Evolutionary conservation across 53 echinoderm and acorn worm genomes (phyloP), one percentile per base, ranked within the genome.

Genomic region (Luidia sarsii): DNA sequence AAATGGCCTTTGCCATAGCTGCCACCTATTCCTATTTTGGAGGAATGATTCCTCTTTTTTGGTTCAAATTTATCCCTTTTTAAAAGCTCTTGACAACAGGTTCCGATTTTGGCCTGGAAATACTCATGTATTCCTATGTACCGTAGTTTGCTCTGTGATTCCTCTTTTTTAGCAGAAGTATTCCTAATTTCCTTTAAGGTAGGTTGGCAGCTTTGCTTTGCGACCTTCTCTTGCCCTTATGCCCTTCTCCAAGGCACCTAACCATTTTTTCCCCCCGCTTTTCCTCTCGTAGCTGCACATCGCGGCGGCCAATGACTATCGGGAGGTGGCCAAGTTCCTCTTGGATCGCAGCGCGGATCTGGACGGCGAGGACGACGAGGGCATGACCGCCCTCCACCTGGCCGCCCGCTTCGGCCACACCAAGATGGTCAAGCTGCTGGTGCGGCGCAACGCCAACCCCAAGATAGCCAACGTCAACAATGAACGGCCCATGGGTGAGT

Each of bases 251-350:
- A n/a, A n/a, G n/a, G n/a, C n/a, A n/a, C n/a, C n/a, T n/a, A n/a
- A n/a, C n/a, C n/a, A n/a, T n/a, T n/a, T n/a, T n/a, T n/a, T n/a
- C n/a, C n/a, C n/a, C n/a, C n/a, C n/a, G n/a, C n/a, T n/a, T n/a
- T n/a, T n/a, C n/a, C n/a, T 67, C n/a, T 72, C 38, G 41, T 41
- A 97, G 97, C 89, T 94, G 22, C 97, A 97, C 71, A 97, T 97
- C 43, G 97, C 97, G 9, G 97, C 97, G 16, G 93, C 93, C n/a
- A 94, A 97, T 54, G 90, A 93, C 82, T 97, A 94, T 81, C 57
- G 82, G 4, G 82, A 86, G 7, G 97, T 97, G 4, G 84, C 89
- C n/a, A 83, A 91, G 70, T 60, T 84, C 11, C 88, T 97, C 33
- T 18, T 88, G 19, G 88, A 89, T 33, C 85, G 85, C 21, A 75